Evolutionary conservation across 2,113 vertebrate species (phyloP).

Genomic region (Halichoerus grypus): DNA sequence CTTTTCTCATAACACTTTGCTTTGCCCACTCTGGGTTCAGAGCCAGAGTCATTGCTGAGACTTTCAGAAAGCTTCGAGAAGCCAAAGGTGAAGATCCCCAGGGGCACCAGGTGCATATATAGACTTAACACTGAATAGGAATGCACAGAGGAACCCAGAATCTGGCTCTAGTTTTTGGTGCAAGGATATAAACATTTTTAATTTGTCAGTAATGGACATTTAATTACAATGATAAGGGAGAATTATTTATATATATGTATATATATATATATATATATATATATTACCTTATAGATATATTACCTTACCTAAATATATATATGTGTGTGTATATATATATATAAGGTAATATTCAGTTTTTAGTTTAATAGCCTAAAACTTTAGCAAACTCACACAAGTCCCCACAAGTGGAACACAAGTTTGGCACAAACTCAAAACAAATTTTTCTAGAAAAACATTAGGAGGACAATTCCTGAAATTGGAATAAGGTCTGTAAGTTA

Average conservation of each 20-base stretch:
- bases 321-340: not conserved
- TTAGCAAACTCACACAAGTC: not conserved
- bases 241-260: not conserved
- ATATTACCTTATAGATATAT: not conserved
- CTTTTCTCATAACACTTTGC: not conserved
- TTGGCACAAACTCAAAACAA: not conserved
- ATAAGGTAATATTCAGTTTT: not conserved
- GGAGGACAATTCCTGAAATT: not conserved
- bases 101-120: accelerated
- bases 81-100: accelerated
- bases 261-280: not conserved
- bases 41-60: not conserved
- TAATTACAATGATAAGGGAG: not conserved
- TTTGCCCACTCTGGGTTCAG: not conserved
- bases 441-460: not conserved
- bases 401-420: not conserved
- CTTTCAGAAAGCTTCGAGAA: not conserved
- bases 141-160: not conserved
- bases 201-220: not conserved
- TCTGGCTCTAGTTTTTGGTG: not conserved
- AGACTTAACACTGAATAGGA: accelerated
- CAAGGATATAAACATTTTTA: slow-evolving; percentile 21
- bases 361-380: slow-evolving; percentile 22
- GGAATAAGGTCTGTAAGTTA: not conserved
- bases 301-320: not conserved